These are phyloP conservation scores for Ophion slaviceki DNA, from an alignment of 2,888 invertebrate species.

Conservation along the genomic window DNA sequence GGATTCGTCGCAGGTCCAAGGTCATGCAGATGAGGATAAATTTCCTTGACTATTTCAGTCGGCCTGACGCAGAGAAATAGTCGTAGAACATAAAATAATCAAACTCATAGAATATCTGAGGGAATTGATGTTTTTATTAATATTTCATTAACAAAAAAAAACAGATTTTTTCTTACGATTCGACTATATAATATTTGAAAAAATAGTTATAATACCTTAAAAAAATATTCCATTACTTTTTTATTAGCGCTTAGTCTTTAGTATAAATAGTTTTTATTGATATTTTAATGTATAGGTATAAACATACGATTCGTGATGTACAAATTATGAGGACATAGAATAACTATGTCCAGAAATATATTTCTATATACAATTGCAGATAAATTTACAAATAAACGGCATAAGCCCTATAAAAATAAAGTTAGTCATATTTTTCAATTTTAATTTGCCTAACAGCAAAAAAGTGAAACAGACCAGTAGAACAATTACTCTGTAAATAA, in stretches of 20 bases:
- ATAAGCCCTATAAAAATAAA: too few species aligned
- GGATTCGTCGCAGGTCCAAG: too few species aligned
- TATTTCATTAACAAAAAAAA: too few species aligned
- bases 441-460: neutral
- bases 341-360: slow-evolving; percentile 20
- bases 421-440: too few species aligned
- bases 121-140: too few species aligned
- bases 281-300: slow-evolving; percentile 4
- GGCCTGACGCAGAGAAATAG: slow-evolving; percentile 26
- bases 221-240: too few species aligned
- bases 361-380: slow-evolving; percentile 33
- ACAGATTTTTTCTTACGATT: too few species aligned
- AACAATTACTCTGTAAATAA: neutral
- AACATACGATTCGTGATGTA: slow-evolving; percentile 26
- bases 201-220: too few species aligned
- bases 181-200: too few species aligned
- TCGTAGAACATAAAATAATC: slow-evolving; percentile 20
- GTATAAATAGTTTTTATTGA: slow-evolving; percentile 31
- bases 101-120: too few species aligned
- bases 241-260: neutral
- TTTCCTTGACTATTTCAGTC: slow-evolving; percentile 24
- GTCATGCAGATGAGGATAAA: slow-evolving; percentile 33
- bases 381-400: neutral
- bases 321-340: slow-evolving; percentile 27
- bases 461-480: neutral